Evolutionary conservation across 2,888 invertebrate genomes (phyloP), one percentile per base, ranked within the genome.

Genomic region (Pemphredon lugubris): DNA sequence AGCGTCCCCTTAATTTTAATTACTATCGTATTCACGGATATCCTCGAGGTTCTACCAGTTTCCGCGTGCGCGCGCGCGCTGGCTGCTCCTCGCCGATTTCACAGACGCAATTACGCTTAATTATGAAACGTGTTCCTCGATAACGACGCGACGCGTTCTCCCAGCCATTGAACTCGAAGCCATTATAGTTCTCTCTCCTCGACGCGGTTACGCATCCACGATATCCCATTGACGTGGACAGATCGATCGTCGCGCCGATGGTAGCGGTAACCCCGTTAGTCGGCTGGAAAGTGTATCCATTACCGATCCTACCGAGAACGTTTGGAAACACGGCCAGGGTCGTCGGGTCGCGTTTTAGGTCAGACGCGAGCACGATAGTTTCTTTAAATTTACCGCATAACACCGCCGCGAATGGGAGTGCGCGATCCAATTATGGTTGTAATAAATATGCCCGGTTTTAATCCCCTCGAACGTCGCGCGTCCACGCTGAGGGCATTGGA

Each of bases 271-370:
- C 69, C 65, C 69, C 65, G 59, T 69, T 65, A 65, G 59, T 32
- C 40, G 53, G 18, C 58, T 69, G 58, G 60, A 71, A 61, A 58
- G 67, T 53, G 57, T 58, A 53, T 71, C 67, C 71, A 61, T 67
- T 57, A 53, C 57, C 67, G 67, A 67, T 71, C 59, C 53, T 44
- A 30, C 60, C n/a, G 23, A 40, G 57, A 61, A 61, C 59, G 67
- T 6, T 47, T 40, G 54, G 69, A 69, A 72, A 72, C 69, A 59
- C 69, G 72, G 72, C 72, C 72, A 72, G 72, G 72, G 72, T 72
- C 69, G 69, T 45, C 71, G 16, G 40, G 26, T 40, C 26, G 34
- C 51, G 45, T 68, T 65, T 72, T 65, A 64, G 73, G 73, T 73
- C 73, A 60, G 21, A 51, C 11, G 6, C 5, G 16, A n/a, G 18